Evolutionary conservation across 2,888 invertebrate genomes (phyloP).

Genomic region (Bibio marci): DNA sequence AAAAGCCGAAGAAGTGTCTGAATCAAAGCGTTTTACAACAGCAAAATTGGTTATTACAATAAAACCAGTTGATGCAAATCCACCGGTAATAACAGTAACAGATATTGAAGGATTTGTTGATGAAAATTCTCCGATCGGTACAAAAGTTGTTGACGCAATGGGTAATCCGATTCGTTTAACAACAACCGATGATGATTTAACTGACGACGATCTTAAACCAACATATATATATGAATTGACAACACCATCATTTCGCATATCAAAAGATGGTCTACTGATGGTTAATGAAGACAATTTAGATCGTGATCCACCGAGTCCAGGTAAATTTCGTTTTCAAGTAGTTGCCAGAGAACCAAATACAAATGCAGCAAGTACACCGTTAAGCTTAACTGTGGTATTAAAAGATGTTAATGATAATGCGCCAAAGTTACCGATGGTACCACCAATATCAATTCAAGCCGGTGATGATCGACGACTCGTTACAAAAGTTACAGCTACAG

Average conservation of each 20-base stretch:
- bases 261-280: constrained; percentile 49
- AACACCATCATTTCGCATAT: constrained; percentile 64
- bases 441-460: constrained; percentile 67
- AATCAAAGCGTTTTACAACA: constrained; percentile 60
- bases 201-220: constrained; percentile 62
- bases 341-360: constrained; percentile 69
- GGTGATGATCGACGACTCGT: constrained; percentile 51
- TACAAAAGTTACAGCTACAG: constrained; percentile 56
- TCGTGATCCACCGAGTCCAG: constrained; percentile 71
- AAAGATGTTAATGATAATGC: constrained; percentile 78
- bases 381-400: constrained; percentile 57
- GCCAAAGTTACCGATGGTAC: constrained; percentile 59
- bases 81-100: constrained; percentile 57
- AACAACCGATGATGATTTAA: constrained; percentile 74
- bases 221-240: constrained; percentile 70
- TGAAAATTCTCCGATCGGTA: constrained; percentile 75
- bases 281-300: constrained; percentile 74
- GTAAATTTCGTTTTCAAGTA: constrained; percentile 72
- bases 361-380: constrained; percentile 64
- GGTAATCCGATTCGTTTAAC: constrained; percentile 51
- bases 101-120: constrained; percentile 61
- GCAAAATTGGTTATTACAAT: constrained; percentile 69
- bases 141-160: constrained; percentile 49
- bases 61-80: constrained; percentile 72
- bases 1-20: constrained; percentile 72